Conservation (phyloP, 2,797 vertebrate species). For the Gallirallus australis region DNA sequence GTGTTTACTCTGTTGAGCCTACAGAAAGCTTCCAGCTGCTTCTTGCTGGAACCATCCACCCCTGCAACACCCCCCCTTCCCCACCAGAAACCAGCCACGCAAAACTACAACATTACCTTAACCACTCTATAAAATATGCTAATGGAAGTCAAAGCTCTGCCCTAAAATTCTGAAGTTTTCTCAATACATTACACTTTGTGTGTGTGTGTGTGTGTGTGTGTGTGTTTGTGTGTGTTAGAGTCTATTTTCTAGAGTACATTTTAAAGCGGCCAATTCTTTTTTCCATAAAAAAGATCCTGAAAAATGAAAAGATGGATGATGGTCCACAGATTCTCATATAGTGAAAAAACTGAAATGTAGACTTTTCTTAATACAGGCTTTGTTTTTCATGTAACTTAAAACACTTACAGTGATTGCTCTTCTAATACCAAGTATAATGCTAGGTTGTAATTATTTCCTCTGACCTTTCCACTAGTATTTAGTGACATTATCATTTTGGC, state of each 20-base stretch:
- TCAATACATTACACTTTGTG: not conserved
- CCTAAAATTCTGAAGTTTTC: not conserved
- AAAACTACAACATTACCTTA: not conserved
- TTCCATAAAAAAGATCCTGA: not conserved
- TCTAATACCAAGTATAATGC: not conserved
- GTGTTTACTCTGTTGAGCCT: too few relatives aligned
- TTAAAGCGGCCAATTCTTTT: not conserved
- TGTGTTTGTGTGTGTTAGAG: not conserved
- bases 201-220: too few relatives aligned
- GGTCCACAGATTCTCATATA: not conserved
- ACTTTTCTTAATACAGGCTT: not conserved
- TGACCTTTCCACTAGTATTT: constrained; percentile 49
- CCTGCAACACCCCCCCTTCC: too few relatives aligned
- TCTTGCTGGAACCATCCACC: too few relatives aligned
- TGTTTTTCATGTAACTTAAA: not conserved
- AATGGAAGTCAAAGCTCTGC: not conserved
- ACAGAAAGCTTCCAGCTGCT: too few relatives aligned
- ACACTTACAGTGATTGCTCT: not conserved
- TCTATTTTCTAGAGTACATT: not conserved
- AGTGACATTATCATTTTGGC: constrained; percentile 39
- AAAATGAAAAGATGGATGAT: not conserved
- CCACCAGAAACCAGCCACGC: too few relatives aligned
- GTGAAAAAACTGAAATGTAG: not conserved
- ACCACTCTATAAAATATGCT: not conserved
- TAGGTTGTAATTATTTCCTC: not conserved